Evolutionary conservation across 1,140 invertebrate genomes (phyloP), one percentile per base, ranked within the genome.

Genomic region (Gonioctena quinquepunctata): DNA sequence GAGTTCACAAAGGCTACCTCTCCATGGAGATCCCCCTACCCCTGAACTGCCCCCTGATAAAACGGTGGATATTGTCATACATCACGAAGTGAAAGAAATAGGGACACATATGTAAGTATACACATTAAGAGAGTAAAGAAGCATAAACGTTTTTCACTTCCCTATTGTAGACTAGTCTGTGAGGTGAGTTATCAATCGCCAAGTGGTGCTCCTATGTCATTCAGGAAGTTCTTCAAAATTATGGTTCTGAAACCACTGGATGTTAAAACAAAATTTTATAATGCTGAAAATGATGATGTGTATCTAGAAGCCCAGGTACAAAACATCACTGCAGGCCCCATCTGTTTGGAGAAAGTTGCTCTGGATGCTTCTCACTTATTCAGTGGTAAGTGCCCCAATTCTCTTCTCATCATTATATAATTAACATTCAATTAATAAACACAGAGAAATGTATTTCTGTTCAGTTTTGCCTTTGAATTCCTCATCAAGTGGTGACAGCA

Each of bases 251-350:
- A 99, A 82, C 97, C 97, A 49, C 85, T 99, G 11, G 97, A 99
- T 89, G 96, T 99, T 0, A 97, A 98, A 85, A 99, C 97, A 2
- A 99, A 99, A 82, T 98, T 99, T 84, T 98, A 96, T 81, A 97
- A 97, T 89, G 93, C 94, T 16, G 96, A 98, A 89, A 95, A 93
- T 69, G 95, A 97, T 88, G 96, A 99, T 87, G 94, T 99, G 4
- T 99, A 96, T 84, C 84, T 99, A 72, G 97, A 99, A 86, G 96
- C 96, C 4, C 95, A 98, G 85, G 94, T 99, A 67, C 94, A 98
- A 84, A 99, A 99, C 84, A 93, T 96, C 52, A 98, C 96, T 52
- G 88, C 90, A 59, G 90, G 91, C 1, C 92, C 95, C 19, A 96
- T 99, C 77, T 95, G 92, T 79, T 88, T 98, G 75, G 96, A 98